Percentiles rank a stretch among this genome's conserved stretches.
Evolutionary conservation across 2,113 vertebrate genomes (phyloP).

Genomic region (Tragelaphus imberbis): DNA sequence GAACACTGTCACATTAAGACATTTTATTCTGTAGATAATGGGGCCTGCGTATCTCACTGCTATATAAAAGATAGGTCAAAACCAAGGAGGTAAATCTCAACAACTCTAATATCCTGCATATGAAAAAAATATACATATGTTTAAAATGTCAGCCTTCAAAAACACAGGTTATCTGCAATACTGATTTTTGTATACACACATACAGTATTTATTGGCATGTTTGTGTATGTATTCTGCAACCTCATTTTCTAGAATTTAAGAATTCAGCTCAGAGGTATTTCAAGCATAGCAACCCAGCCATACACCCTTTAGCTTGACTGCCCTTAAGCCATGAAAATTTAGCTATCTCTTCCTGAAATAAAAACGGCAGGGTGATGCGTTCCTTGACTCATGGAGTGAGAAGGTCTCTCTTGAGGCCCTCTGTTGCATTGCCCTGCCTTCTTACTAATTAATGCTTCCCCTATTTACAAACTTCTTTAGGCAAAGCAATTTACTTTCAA

Average conservation of each 20-base stretch:
- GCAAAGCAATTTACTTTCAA: slow-evolving; percentile 23
- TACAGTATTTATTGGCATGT: background rate
- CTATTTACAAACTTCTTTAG: slow-evolving; percentile 22
- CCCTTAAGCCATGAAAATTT: background rate
- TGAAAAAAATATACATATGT: background rate
- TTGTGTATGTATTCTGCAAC: background rate
- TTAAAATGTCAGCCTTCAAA: background rate
- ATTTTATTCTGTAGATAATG: background rate
- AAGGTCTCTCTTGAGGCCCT: background rate
- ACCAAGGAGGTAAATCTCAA: background rate
- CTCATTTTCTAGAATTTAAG: background rate
- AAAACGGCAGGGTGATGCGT: background rate
- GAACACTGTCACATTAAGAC: background rate
- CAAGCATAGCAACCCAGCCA: background rate
- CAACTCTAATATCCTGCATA: background rate
- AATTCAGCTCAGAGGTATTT: background rate
- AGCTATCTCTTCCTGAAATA: background rate
- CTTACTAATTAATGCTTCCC: background rate
- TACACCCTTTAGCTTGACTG: background rate
- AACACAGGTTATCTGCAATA: background rate
- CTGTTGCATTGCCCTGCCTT: background rate
- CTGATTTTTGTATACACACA: background rate
- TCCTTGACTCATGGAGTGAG: background rate
- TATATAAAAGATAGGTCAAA: background rate
- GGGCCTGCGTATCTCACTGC: accelerated